phyloP scores from a whole-genome alignment of 2,888 invertebrate genomes.

The Nomada lathburiana region DNA sequence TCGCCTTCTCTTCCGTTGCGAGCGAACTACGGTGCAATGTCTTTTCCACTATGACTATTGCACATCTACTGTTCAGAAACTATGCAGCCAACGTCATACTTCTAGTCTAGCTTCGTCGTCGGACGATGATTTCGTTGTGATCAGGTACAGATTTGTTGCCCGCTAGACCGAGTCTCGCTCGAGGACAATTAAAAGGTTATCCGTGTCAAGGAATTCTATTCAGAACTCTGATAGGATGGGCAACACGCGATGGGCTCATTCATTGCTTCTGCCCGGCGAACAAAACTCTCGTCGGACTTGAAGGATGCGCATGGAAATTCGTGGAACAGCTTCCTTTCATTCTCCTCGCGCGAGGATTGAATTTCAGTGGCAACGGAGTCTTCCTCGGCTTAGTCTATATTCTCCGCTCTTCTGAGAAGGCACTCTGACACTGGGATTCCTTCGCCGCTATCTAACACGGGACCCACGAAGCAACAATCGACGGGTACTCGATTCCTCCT shows the following conservation, averaged over 20 bases:
- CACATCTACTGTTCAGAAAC: constrained; percentile 42
- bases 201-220: constrained; percentile 50
- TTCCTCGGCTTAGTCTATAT: constrained; percentile 14
- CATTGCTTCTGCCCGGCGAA: constrained; percentile 24
- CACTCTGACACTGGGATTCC: constrained; percentile 36
- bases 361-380: constrained; percentile 50
- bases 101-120: constrained; percentile 49
- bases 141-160: constrained; percentile 69
- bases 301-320: constrained; percentile 38
- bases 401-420: constrained; percentile 20
- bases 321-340: constrained; percentile 56
- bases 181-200: constrained; percentile 48
- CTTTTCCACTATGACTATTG: constrained; percentile 28
- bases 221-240: constrained; percentile 32
- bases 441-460: neutral
- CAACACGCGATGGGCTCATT: constrained; percentile 46
- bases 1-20: neutral
- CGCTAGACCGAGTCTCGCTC: neutral
- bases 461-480: neutral
- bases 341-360: constrained; percentile 44
- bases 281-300: constrained; percentile 38
- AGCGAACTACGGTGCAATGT: constrained; percentile 13
- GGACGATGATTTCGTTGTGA: constrained; percentile 65
- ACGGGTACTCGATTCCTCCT: neutral
- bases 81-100: constrained; percentile 31